Base-by-base conservation (phyloP, 2,113 vertebrate genomes). In the Edolisoma coerulescens region DNA sequence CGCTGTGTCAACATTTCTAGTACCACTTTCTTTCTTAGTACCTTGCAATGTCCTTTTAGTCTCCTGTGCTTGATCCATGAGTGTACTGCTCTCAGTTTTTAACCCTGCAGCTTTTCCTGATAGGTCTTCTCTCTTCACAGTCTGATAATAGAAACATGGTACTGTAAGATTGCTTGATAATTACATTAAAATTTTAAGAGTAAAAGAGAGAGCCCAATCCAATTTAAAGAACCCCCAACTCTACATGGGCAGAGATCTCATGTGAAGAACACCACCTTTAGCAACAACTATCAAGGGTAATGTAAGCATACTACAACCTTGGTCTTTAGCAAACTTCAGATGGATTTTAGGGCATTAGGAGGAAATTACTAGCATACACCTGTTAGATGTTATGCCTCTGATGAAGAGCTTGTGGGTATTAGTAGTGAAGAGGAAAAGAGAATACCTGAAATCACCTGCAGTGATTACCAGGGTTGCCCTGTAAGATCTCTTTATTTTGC, bases 71-170 rank as follows among this genome's bases (percentile, higher is more conserved):
- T 97, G 81, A 11, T 91, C 95, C 83, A 99, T 75, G 4, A 99
- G 97, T 1, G 96, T 53, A 17, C 89, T 83, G 17, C 98, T 98
- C 15, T 88, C 96, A 0, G 97, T 82, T 95, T 98, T 99, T 90
- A 99, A 96, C 19, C 90, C 92, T 90, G 98, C 97, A 19, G 98
- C 99, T 97, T 97, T 99, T 95, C 98, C 86, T 64, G 97, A 91
- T 32, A 99, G 96, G 37, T 98, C 97, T 94, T 98, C 97, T 47
- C 96, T 97, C 93, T 96, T 98, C 75, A 99, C 98, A 67, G 97
- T 98, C 99, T 99, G 90, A 68, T 97, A 97, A 65, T 16, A 95
- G 69, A 96, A 96, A 47, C 44, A 80, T 4, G 4, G 39, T 7
- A 81, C 60, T 70, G 41, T 95, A 65, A 97, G 68, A n/a, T 24